Conservation (phyloP, 2,113 vertebrate genomes). For the Gavia stellata region DNA sequence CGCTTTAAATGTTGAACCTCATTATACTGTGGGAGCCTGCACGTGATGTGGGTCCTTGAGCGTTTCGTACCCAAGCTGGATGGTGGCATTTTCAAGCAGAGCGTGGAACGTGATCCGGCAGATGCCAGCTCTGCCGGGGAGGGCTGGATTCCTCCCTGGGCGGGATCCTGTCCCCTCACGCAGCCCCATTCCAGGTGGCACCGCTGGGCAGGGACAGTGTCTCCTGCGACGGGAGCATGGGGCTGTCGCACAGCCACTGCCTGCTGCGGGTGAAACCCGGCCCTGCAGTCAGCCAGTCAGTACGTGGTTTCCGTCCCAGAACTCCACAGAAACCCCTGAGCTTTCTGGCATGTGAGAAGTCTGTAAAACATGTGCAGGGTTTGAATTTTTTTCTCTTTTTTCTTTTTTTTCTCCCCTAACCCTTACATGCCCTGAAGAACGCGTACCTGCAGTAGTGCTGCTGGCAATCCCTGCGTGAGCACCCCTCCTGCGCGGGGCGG, state of each 20-base stretch:
- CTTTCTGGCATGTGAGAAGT: background rate
- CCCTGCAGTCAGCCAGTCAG: background rate
- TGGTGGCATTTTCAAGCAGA: background rate
- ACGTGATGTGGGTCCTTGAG: background rate
- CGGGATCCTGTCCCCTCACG: background rate
- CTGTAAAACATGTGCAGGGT: background rate
- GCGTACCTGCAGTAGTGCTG: background rate
- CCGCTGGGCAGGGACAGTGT: background rate
- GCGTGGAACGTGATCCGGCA: background rate
- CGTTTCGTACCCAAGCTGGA: background rate
- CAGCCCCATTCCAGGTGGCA: background rate
- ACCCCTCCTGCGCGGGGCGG: background rate
- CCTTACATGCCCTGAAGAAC: fast-evolving
- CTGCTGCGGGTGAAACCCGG: background rate
- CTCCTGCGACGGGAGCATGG: fast-evolving
- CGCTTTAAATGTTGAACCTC: background rate
- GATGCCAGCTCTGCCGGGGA: background rate
- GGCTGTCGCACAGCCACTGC: background rate
- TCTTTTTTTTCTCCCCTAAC: no score
- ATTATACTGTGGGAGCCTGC: background rate
- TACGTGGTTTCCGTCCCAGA: background rate
- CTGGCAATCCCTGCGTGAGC: background rate
- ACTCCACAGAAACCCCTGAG: background rate
- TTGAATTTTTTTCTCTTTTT: fast-evolving
- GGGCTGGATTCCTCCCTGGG: background rate